Conservation (phyloP, 2,113 vertebrate genomes). For the Mugil cephalus region DNA sequence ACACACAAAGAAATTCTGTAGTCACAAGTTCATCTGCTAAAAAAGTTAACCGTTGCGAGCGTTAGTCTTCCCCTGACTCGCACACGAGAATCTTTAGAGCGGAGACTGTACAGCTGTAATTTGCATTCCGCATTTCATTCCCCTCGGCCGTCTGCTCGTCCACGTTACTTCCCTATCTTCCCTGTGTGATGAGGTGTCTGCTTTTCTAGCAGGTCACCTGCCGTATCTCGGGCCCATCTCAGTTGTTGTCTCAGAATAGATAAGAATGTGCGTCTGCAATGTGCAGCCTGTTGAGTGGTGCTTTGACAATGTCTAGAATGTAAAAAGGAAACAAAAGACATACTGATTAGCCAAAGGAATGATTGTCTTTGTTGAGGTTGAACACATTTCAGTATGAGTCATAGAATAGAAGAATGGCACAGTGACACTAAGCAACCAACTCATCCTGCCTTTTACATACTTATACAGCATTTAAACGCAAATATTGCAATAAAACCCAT, state of each 20-base stretch:
- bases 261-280: slow-evolving; percentile 14
- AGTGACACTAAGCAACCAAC: not conserved
- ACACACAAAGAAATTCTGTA: slow-evolving; percentile 49
- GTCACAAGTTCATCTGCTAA: slow-evolving; percentile 32
- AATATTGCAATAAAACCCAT: not conserved
- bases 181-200: not conserved
- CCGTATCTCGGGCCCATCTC: slow-evolving; percentile 26
- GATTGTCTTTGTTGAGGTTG: slow-evolving; percentile 1
- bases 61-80: slow-evolving; percentile 50
- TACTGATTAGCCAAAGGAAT: not conserved
- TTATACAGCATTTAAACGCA: not conserved
- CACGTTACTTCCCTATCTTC: slow-evolving; percentile 24
- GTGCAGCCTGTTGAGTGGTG: slow-evolving; percentile 1
- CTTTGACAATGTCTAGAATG: slow-evolving; percentile 44
- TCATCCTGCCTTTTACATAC: not conserved
- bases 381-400: not conserved
- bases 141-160: slow-evolving; percentile 15
- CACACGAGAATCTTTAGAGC: slow-evolving; percentile 50
- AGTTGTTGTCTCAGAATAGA: slow-evolving; percentile 10
- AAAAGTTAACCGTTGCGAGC: slow-evolving; percentile 40
- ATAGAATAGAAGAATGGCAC: not conserved
- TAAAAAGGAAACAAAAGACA: slow-evolving; percentile 25
- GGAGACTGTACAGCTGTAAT: slow-evolving; percentile 32
- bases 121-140: slow-evolving; percentile 54
- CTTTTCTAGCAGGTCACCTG: slow-evolving; percentile 29